A percentile compares a stretch with the other conserved stretches of the same genome.
phyloP scores from a whole-genome alignment of 1,140 invertebrate genomes.

The Trigoniulus corallinus region DNA sequence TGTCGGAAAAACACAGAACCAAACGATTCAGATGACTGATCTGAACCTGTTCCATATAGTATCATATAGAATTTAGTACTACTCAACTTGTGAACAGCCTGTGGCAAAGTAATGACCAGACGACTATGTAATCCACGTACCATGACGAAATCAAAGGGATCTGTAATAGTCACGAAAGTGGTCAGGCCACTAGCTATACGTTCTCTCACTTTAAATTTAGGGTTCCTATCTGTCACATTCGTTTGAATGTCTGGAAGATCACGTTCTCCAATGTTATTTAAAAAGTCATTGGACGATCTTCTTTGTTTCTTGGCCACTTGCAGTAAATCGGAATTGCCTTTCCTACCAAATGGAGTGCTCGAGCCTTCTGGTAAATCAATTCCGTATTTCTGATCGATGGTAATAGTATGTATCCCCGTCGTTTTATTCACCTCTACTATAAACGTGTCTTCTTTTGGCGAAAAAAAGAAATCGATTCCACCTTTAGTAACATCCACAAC shows the following conservation, averaged over 20 bases:
- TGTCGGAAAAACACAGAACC: slow-evolving; percentile 85
- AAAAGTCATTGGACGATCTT: not conserved
- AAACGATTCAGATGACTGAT: slow-evolving; percentile 29
- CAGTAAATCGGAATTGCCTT: no score
- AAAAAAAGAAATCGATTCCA: slow-evolving; percentile 67
- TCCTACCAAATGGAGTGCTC: no score
- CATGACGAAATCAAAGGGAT: slow-evolving; percentile 58
- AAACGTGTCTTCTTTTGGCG: slow-evolving; percentile 78
- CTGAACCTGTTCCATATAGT: slow-evolving; percentile 38
- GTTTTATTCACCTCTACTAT: slow-evolving; percentile 59
- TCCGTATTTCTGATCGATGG: slow-evolving; percentile 23
- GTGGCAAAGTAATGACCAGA: slow-evolving; percentile 73
- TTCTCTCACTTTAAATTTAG: slow-evolving; percentile 23
- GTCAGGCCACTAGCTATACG: slow-evolving; percentile 50
- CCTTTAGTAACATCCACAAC: slow-evolving; percentile 84
- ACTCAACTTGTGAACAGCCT: slow-evolving; percentile 61
- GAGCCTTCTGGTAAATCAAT: slow-evolving; percentile 12
- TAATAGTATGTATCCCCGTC: slow-evolving; percentile 51
- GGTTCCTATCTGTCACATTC: not conserved
- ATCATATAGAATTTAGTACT: slow-evolving; percentile 76
- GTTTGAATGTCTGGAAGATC: not conserved
- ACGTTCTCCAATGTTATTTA: not conserved
- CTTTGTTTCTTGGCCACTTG: not conserved
- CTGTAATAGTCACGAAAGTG: slow-evolving; percentile 67
- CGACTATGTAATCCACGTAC: slow-evolving; percentile 67